phyloP scores from a whole-genome alignment of 1,140 invertebrate genomes.

The Metaphire vulgaris region DNA sequence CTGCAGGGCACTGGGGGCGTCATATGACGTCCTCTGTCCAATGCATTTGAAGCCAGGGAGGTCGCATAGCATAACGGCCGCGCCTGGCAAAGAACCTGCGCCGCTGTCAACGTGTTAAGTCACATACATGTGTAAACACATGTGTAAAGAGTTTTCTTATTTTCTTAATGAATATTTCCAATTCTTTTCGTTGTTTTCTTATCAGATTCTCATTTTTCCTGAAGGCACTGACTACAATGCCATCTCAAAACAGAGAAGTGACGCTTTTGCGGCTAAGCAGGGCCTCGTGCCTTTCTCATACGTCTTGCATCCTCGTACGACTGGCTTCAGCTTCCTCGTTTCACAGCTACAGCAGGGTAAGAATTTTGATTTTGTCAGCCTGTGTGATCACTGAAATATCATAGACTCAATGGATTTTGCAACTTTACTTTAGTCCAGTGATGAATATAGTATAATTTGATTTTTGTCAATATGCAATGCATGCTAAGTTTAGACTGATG shows the following conservation, averaged over 20 bases:
- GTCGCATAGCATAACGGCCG: no score
- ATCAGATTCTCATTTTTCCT: slow-evolving; percentile 69
- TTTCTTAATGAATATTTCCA: no score
- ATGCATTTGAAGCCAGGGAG: no score
- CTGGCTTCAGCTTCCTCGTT: slow-evolving; percentile 68
- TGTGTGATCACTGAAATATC: neutral
- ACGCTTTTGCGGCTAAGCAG: slow-evolving; percentile 66
- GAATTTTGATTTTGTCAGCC: neutral
- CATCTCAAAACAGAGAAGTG: slow-evolving; percentile 65
- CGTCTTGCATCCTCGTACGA: slow-evolving; percentile 76
- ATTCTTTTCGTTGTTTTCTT: no score
- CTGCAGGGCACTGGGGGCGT: no score
- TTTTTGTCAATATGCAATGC: no score
- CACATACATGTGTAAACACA: no score
- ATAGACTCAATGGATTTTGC: neutral
- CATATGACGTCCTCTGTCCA: no score
- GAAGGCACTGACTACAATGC: slow-evolving; percentile 78
- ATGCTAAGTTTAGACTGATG: no score
- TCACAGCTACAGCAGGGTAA: slow-evolving; percentile 59
- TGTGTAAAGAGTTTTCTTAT: no score
- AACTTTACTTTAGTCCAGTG: neutral
- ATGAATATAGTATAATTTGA: neutral
- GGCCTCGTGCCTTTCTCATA: slow-evolving; percentile 63
- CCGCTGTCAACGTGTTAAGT: slow-evolving; percentile 19
- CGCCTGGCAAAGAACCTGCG: no score